Evolutionary conservation across 2,113 vertebrate species (phyloP).

Genomic region (Tachysurus fulvidraco): DNA sequence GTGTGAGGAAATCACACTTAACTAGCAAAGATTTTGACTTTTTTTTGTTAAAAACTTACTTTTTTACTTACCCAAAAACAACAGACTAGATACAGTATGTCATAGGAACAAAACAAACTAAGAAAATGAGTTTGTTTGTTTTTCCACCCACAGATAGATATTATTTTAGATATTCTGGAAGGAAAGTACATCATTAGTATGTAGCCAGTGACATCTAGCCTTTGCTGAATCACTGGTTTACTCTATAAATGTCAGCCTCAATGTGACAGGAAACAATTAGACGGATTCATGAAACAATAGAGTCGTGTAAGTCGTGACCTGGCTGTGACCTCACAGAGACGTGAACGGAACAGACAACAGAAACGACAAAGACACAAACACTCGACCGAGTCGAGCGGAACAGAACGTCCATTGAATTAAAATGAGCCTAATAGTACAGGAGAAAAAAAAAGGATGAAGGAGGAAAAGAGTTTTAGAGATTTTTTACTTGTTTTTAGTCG

Average conservation of each 20-base stretch:
- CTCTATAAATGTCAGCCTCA: conserved; percentile 14
- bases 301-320: not conserved
- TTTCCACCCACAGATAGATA: not conserved
- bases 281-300: not conserved
- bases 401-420: not conserved
- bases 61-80: not conserved
- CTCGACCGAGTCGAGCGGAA: too few species aligned
- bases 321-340: not conserved
- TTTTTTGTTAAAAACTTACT: not conserved
- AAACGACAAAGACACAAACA: not conserved
- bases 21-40: not conserved
- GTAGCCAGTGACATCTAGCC: not conserved
- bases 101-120: not conserved
- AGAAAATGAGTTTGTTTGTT: too few species aligned
- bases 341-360: not conserved
- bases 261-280: not conserved
- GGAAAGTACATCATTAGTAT: not conserved
- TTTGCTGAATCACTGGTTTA: not conserved
- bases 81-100: not conserved
- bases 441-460: not conserved
- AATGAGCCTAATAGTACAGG: not conserved
- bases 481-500: not conserved
- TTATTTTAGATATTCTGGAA: not conserved
- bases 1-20: too few species aligned
- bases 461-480: not conserved